Percentiles rank a stretch among this genome's conserved stretches.
phyloP scores from a whole-genome alignment of 1,140 invertebrate species.

The Drosophila hydei region DNA sequence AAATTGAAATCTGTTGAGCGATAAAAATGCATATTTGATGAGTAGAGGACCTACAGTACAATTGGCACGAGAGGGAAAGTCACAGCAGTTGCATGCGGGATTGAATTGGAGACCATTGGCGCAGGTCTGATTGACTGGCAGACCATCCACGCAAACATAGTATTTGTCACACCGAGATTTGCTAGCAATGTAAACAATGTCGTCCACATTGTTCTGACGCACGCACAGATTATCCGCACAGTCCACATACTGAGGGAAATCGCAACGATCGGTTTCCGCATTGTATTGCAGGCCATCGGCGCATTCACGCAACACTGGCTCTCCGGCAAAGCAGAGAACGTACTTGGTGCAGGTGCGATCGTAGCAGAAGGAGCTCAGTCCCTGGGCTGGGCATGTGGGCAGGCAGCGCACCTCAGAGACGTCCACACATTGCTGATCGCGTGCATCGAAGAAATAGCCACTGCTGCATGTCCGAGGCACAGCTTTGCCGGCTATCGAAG shows the following conservation, averaged over 20 bases:
- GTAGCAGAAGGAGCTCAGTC: conserved; percentile 62
- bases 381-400: conserved; percentile 49
- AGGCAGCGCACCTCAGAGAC: conserved; percentile 53
- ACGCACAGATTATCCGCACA: conserved; percentile 73
- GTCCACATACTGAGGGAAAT: conserved; percentile 75
- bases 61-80: conserved; percentile 61
- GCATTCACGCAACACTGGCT: conserved; percentile 59
- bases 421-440: conserved; percentile 55
- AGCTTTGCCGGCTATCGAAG: conserved; percentile 33
- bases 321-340: conserved; percentile 64
- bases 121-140: conserved; percentile 53
- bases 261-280: conserved; percentile 69
- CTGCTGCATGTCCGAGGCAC: conserved; percentile 34
- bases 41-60: conserved; percentile 58
- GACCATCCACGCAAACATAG: conserved; percentile 66
- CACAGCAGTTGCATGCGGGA: conserved; percentile 47
- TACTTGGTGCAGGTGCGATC: conserved; percentile 78
- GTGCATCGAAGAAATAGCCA: conserved; percentile 59
- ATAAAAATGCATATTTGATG: background rate
- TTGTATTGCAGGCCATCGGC: conserved; percentile 72
- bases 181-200: conserved; percentile 67
- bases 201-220: conserved; percentile 52
- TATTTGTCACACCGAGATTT: conserved; percentile 69
- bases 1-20: background rate
- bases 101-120: conserved; percentile 67